A percentile compares a stretch with the other conserved stretches of the same genome.
Evolutionary conservation across 1,140 invertebrate genomes (phyloP).

Genomic region (Aricia agestis): DNA sequence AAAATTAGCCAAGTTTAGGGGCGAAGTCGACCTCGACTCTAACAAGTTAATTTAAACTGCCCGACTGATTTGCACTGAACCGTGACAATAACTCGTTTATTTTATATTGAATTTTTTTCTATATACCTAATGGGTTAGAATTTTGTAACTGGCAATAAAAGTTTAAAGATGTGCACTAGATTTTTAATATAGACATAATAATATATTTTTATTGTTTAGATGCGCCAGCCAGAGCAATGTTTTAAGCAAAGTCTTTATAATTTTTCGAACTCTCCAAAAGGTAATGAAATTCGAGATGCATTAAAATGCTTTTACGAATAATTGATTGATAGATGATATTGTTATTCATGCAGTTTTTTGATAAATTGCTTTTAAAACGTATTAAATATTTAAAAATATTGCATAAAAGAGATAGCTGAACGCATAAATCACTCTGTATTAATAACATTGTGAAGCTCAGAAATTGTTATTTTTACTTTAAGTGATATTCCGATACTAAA

Average conservation of each 20-base stretch:
- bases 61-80: conserved; percentile 69
- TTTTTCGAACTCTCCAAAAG: not conserved
- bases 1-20: conserved; percentile 73
- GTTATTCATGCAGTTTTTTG: not conserved
- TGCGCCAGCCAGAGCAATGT: too few species aligned
- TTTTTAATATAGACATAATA: too few species aligned
- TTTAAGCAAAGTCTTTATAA: not conserved
- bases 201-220: too few species aligned
- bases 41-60: conserved; percentile 75
- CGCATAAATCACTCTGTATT: not conserved
- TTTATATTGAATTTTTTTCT: conserved; percentile 48
- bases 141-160: too few species aligned
- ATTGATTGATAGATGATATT: conserved; percentile 3
- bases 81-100: conserved; percentile 72
- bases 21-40: conserved; percentile 64
- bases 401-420: not conserved
- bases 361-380: not conserved
- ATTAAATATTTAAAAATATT: not conserved
- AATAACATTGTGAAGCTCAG: not conserved
- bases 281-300: conserved; percentile 19
- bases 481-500: not conserved
- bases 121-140: too few species aligned
- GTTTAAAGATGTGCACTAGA: too few species aligned
- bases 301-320: not conserved
- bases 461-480: not conserved